phyloP scores from a whole-genome alignment of 1,140 invertebrate genomes.

The Bemisia tabaci region DNA sequence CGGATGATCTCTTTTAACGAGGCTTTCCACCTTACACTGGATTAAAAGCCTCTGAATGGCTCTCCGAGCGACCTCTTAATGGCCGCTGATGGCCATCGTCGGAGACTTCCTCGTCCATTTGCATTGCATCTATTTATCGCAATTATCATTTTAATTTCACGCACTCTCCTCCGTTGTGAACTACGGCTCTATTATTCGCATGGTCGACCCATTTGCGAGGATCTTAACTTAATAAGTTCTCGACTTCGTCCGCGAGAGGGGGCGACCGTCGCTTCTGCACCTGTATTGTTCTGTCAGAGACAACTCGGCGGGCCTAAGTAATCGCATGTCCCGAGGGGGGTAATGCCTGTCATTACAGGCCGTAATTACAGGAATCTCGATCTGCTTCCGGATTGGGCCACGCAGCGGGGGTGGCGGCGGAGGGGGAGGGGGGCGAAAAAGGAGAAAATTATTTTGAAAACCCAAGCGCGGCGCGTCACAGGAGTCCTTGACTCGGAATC shows the following conservation, averaged over 20 bases:
- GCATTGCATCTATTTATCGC: background rate
- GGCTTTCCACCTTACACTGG: too few relatives aligned
- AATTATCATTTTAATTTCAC: background rate
- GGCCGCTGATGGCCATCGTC: too few relatives aligned
- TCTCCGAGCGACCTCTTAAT: too few relatives aligned
- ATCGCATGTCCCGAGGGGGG: background rate
- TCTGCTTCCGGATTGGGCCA: background rate
- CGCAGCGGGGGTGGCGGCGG: background rate
- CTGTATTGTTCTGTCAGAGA: background rate
- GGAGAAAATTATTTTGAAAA: too few relatives aligned
- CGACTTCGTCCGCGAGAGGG: too few relatives aligned
- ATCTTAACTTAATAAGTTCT: too few relatives aligned
- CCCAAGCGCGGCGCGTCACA: too few relatives aligned
- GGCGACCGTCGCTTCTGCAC: background rate
- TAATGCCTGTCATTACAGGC: background rate
- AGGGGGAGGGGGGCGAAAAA: background rate
- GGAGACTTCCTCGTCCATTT: background rate
- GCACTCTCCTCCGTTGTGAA: too few relatives aligned
- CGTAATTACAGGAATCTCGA: background rate
- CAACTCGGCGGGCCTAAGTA: background rate
- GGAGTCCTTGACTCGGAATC: background rate
- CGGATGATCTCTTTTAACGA: too few relatives aligned
- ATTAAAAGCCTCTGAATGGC: too few relatives aligned
- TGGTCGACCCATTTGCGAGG: too few relatives aligned
- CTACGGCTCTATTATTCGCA: too few relatives aligned